A percentile compares a stretch with the other conserved stretches of the same genome.
Conservation (phyloP, 2,797 vertebrate species). For the Gallirallus australis region DNA sequence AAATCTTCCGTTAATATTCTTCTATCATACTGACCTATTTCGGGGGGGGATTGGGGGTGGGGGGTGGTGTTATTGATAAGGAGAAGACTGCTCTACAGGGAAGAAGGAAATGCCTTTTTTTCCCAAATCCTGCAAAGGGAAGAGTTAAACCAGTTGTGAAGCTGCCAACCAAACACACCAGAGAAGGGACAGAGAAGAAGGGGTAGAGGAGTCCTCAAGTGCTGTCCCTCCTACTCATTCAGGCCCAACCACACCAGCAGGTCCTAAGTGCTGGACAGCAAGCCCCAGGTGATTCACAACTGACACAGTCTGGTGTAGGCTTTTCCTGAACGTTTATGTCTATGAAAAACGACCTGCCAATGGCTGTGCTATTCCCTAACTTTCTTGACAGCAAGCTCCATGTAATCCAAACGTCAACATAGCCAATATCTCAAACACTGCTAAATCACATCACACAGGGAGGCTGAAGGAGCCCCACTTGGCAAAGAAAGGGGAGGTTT, state of each 20-base stretch:
- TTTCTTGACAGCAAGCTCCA: background rate
- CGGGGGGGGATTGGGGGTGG: too few species aligned
- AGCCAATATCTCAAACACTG: background rate
- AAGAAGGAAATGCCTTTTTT: background rate
- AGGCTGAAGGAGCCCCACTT: background rate
- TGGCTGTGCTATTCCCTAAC: background rate
- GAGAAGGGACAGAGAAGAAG: background rate
- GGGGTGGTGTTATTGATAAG: background rate
- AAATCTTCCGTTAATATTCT: background rate
- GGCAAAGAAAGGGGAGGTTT: background rate
- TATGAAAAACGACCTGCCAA: background rate
- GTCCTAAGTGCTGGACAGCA: rapidly evolving
- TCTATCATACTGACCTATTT: background rate
- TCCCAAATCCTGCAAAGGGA: background rate
- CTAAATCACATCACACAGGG: background rate
- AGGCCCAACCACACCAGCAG: background rate
- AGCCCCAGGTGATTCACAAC: background rate
- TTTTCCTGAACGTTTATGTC: background rate
- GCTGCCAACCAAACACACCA: background rate
- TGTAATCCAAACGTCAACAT: background rate
- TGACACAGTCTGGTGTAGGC: background rate
- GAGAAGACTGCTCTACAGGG: background rate
- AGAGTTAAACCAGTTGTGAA: background rate
- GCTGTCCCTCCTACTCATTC: background rate
- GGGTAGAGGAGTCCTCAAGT: background rate